These are phyloP conservation scores for Sanderia malayensis DNA, from an alignment of 30 jellyfish, hydroid and myxozoan genomes.

Conservation along the genomic window DNA sequence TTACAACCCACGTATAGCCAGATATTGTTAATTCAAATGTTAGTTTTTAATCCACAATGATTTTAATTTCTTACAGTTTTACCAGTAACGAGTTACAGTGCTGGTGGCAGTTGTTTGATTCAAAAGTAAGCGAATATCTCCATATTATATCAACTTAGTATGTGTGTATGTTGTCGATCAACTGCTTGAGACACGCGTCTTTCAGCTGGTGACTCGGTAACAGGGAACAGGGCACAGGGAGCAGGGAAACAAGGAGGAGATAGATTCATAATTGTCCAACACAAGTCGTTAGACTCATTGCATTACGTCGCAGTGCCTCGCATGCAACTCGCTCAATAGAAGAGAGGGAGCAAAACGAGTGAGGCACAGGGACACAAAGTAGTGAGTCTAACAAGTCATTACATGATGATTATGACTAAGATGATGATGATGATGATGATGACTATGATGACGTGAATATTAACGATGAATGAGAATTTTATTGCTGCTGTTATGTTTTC, in stretches of 20 bases:
- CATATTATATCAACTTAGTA: neutral
- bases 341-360: too few species aligned
- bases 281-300: neutral
- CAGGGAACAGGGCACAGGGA: neutral
- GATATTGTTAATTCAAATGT: too few species aligned
- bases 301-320: neutral
- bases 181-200: neutral
- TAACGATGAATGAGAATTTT: too few species aligned
- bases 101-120: neutral
- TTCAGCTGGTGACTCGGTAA: neutral
- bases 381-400: too few species aligned
- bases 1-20: too few species aligned
- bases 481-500: too few species aligned
- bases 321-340: too few species aligned
- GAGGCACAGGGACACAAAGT: too few species aligned
- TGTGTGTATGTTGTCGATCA: neutral
- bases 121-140: conserved; percentile 1
- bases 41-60: neutral
- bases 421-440: too few species aligned
- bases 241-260: neutral
- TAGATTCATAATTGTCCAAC: neutral
- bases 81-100: neutral
- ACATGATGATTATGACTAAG: too few species aligned
- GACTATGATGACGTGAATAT: too few species aligned
- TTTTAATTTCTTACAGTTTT: conserved; percentile 3